These are phyloP conservation scores for Serinus canaria DNA, from an alignment of 2,113 vertebrate species.

Conservation along the genomic window DNA sequence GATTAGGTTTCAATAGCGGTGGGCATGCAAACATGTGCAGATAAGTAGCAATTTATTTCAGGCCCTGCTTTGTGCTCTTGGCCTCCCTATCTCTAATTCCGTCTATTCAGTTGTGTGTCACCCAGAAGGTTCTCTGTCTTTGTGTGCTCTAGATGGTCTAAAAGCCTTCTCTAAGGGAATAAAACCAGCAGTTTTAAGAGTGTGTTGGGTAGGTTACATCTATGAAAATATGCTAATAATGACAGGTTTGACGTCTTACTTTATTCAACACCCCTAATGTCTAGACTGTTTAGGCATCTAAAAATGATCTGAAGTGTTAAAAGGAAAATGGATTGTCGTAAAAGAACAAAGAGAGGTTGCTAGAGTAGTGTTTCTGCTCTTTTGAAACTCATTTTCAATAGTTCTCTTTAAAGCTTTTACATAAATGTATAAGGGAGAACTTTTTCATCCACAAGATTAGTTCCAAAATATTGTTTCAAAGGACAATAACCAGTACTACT, in stretches of 20 bases:
- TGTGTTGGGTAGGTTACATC: not conserved
- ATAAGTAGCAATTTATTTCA: not conserved
- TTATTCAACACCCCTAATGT: not conserved
- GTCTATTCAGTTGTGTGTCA: not conserved
- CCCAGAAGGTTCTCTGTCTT: not conserved
- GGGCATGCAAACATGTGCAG: not conserved
- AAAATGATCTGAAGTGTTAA: not conserved
- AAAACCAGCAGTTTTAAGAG: not conserved
- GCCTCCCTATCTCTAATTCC: not conserved
- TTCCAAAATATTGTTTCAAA: not conserved
- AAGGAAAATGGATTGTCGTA: not conserved
- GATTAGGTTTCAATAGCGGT: not conserved
- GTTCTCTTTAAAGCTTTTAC: not conserved
- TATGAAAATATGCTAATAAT: not conserved
- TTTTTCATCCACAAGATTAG: not conserved
- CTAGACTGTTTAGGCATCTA: not conserved
- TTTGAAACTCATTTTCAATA: not conserved
- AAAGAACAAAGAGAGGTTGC: slow-evolving; percentile 7
- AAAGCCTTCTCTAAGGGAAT: not conserved
- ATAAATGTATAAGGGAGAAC: not conserved
- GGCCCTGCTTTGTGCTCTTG: not conserved
- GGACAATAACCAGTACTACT: not conserved
- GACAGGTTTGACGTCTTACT: not conserved
- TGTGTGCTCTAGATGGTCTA: not conserved
- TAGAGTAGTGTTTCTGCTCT: not conserved